phyloP scores from a whole-genome alignment of 2,888 invertebrate species.

The Parnassius glacialis region DNA sequence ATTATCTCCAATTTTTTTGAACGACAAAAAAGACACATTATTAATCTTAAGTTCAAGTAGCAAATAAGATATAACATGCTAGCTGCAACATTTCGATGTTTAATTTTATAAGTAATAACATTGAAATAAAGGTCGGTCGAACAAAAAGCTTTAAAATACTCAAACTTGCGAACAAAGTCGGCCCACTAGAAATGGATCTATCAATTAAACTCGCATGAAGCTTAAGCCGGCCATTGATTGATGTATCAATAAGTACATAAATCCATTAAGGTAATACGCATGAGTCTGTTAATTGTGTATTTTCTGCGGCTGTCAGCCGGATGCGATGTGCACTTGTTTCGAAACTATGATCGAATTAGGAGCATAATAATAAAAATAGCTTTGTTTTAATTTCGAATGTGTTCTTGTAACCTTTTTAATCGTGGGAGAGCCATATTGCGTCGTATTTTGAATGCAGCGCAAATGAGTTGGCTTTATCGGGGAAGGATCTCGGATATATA shows the following conservation, averaged over 20 bases:
- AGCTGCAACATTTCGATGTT: slow-evolving; percentile 7
- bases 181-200: slow-evolving; percentile 55
- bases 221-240: slow-evolving; percentile 68
- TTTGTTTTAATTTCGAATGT: slow-evolving; percentile 15
- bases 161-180: slow-evolving; percentile 30
- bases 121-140: slow-evolving; percentile 27
- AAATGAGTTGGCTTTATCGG: too few relatives aligned
- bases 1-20: too few relatives aligned
- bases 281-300: slow-evolving; percentile 69
- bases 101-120: slow-evolving; percentile 15
- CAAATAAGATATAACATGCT: background rate
- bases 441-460: background rate
- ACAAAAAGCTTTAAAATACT: slow-evolving; percentile 43
- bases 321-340: slow-evolving; percentile 29
- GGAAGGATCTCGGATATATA: too few relatives aligned
- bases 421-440: too few relatives aligned
- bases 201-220: slow-evolving; percentile 59
- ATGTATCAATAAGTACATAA: slow-evolving; percentile 78
- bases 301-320: slow-evolving; percentile 63
- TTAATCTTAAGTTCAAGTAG: background rate
- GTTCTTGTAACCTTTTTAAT: background rate
- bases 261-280: slow-evolving; percentile 74
- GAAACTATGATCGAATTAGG: slow-evolving; percentile 23
- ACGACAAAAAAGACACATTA: too few relatives aligned
- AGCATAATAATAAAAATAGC: slow-evolving; percentile 1